Conservation (phyloP, 1,140 invertebrate genomes). For the Pantala flavescens region DNA sequence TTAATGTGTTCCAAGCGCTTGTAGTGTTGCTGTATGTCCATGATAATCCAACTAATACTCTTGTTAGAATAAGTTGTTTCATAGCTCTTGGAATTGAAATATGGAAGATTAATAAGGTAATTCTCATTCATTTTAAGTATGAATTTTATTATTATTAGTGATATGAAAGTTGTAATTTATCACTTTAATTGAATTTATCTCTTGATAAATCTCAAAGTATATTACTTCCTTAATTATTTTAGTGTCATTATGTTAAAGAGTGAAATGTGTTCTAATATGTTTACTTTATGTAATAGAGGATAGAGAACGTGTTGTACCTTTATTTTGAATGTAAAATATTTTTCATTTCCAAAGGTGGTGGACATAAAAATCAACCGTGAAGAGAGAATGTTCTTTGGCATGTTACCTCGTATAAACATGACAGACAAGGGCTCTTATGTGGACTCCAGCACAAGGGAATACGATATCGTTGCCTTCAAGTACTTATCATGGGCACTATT, state of each 20-base stretch:
- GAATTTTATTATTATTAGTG: not conserved
- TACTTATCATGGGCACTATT: constrained; percentile 95
- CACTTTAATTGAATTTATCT: too few species aligned
- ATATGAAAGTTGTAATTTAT: too few species aligned
- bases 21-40: constrained; percentile 93
- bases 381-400: constrained; percentile 54
- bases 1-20: constrained; percentile 94
- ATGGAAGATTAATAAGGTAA: constrained; percentile 98
- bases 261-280: too few species aligned
- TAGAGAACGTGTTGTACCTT: too few species aligned
- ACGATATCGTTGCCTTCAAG: constrained; percentile 91
- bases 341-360: constrained; percentile 41
- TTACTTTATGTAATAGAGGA: too few species aligned
- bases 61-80: constrained; percentile 84
- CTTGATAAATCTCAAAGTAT: too few species aligned
- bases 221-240: too few species aligned
- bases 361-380: constrained; percentile 74
- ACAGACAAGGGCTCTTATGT: constrained; percentile 95
- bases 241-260: too few species aligned
- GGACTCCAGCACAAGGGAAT: constrained; percentile 86
- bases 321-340: constrained; percentile 9
- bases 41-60: constrained; percentile 96
- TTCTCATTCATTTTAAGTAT: not conserved
- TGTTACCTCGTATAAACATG: constrained; percentile 70
- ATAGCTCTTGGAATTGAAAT: constrained; percentile 94